Evolutionary conservation across 1,140 invertebrate genomes (phyloP), one percentile per base, ranked within the genome.

Genomic region (Cardiocondyla obscurior): DNA sequence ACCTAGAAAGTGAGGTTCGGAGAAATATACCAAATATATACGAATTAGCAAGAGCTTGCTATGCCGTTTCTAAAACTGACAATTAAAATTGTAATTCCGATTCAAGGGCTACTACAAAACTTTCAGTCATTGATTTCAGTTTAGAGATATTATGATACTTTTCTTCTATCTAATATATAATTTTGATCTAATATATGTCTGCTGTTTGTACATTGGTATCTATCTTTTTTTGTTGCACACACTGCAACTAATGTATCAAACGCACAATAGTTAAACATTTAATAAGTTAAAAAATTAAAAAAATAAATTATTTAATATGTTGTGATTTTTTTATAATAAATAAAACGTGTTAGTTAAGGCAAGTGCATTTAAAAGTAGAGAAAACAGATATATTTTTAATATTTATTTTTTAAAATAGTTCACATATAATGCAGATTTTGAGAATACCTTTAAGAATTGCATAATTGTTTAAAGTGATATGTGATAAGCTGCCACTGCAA

Each of bases 1-100:
- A 90, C 55, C 84, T 93, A 16, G 90, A 93, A 69, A 90, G 73
- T 73, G 90, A 93, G 82, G 93, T 94, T 0, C 89, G 85, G 5
- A 90, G 90, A 22, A 93, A 94, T 58, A 91, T 88, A 46, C 86
- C 90, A 12, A 90, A 92, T 83, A 89, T 94, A 30, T 92, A 93
- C 57, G 92, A 94, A 84, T 79, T 93, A 60, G 93, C 93, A 22
- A 91, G 92, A 70, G 67, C 87, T 55, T 67, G n/a, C n/a, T 88
- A 39, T 22, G 10, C n/a, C n/a, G n/a, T n/a, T 53, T n/a, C 46
- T 33, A 25, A 81, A 44, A 28, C 42, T 39, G 49, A 4, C 6
- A 8, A 72, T 39, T 33, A 57, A 65, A 36, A 49, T 46, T 33
- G 10, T 2, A 39, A 46, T 25, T 2, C 36, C 42, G 12, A 16